Conservation (phyloP, 2,888 invertebrate species). For the Catonia carolina region DNA sequence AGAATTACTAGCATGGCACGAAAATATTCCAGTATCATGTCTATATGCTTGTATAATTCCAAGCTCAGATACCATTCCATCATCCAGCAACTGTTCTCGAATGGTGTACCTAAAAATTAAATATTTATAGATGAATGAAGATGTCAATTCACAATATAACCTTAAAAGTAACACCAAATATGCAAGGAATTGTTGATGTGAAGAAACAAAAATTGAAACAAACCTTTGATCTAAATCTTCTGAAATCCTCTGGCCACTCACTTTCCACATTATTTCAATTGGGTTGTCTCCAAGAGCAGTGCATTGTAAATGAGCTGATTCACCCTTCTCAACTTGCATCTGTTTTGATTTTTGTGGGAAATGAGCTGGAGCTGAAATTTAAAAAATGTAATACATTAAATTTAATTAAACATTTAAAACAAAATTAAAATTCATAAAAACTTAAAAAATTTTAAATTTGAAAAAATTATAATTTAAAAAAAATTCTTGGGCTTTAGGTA, state of each 20-base stretch:
- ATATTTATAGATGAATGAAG: no score
- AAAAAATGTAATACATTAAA: background rate
- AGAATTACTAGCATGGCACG: constrained; percentile 80
- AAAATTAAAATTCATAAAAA: constrained; percentile 23
- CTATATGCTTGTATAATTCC: constrained; percentile 77
- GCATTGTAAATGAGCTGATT: constrained; percentile 77
- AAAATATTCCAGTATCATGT: constrained; percentile 82
- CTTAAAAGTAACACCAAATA: no score
- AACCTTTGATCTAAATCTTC: constrained; percentile 65
- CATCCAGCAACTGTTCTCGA: constrained; percentile 67
- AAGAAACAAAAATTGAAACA: constrained; percentile 14
- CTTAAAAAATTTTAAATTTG: constrained; percentile 2
- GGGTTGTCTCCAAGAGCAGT: constrained; percentile 84
- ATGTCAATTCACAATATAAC: background rate
- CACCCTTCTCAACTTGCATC: constrained; percentile 73
- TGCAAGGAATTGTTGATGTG: no score
- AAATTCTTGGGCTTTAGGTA: no score
- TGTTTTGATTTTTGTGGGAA: constrained; percentile 77
- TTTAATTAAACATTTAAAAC: constrained; percentile 23
- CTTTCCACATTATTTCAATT: constrained; percentile 76
- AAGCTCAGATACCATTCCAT: constrained; percentile 77
- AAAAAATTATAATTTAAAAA: background rate
- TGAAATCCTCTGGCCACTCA: constrained; percentile 63
- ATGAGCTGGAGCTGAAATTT: constrained; percentile 64
- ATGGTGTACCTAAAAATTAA: constrained; percentile 55